A percentile compares a stretch with the other conserved stretches of the same genome.
phyloP scores from a whole-genome alignment of 2,797 vertebrate genomes.

The Gymnocypris eckloni region DNA sequence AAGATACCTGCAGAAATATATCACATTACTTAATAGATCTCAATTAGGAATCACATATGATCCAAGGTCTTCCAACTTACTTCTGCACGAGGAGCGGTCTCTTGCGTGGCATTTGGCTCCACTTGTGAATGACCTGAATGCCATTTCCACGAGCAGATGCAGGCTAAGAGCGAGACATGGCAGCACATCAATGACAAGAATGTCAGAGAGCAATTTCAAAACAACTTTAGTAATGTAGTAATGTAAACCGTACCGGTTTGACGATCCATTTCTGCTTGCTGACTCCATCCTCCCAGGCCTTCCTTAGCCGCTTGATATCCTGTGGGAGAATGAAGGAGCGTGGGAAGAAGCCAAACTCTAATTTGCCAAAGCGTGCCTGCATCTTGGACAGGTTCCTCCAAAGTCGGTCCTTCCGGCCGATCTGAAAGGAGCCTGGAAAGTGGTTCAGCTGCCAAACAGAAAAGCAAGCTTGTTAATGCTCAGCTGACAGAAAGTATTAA shows the following conservation, averaged over 20 bases:
- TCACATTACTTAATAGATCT: not conserved
- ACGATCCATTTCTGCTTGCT: constrained; percentile 94
- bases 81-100: constrained; percentile 94
- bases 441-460: constrained; percentile 87
- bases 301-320: constrained; percentile 90
- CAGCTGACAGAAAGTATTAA: not conserved
- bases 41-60: not conserved
- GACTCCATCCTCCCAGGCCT: constrained; percentile 90
- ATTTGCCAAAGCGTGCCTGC: constrained; percentile 89
- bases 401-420: constrained; percentile 94
- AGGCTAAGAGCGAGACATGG: constrained; percentile 76
- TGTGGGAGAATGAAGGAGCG: constrained; percentile 95
- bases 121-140: constrained; percentile 98
- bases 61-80: constrained; percentile 67
- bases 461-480: constrained; percentile 30
- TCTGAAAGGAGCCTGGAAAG: constrained; percentile 97
- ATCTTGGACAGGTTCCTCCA: constrained; percentile 96
- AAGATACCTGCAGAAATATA: constrained; percentile 82
- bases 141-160: constrained; percentile 95
- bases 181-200: constrained; percentile 3
- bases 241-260: constrained; percentile 84
- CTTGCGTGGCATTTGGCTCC: constrained; percentile 96
- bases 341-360: constrained; percentile 94
- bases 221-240: not conserved
- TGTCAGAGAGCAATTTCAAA: not conserved